These are phyloP conservation scores for Macrophya annulata DNA, from an alignment of 2,888 invertebrate species.

Conservation along the genomic window DNA sequence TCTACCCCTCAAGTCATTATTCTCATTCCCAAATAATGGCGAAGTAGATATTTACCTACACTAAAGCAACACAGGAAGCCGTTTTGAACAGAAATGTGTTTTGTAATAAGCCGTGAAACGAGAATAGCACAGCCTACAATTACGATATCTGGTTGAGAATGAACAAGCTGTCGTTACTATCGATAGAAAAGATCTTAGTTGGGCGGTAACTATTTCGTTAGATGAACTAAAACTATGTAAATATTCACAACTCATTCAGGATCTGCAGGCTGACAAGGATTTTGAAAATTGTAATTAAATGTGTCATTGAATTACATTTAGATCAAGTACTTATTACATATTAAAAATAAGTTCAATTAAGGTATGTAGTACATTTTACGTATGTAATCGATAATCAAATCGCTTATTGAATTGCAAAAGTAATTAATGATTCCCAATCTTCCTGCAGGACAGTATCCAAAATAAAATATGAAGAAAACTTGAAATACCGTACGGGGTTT, in stretches of 20 bases:
- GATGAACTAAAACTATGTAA: not conserved
- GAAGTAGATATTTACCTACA: not conserved
- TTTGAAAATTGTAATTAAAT: not conserved
- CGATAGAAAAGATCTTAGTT: conserved; percentile 9
- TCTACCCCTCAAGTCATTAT: not conserved
- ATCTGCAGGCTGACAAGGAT: not conserved
- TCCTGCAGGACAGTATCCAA: not conserved
- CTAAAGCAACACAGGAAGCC: not conserved
- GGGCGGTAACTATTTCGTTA: not conserved
- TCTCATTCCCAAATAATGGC: not conserved
- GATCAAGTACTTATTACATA: not conserved
- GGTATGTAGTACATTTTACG: no score
- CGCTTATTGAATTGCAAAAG: not conserved
- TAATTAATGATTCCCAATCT: not conserved
- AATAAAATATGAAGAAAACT: not conserved
- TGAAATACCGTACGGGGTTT: no score
- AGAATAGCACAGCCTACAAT: conserved; percentile 18
- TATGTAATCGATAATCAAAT: not conserved
- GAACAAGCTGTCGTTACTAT: conserved; percentile 32
- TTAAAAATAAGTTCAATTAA: not conserved
- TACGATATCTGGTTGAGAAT: conserved; percentile 18
- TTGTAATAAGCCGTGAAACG: conserved; percentile 38
- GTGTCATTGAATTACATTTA: not conserved
- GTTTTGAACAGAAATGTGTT: not conserved
- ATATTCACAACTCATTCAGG: not conserved